Evolutionary conservation across 2,797 vertebrate species (phyloP).

Genomic region (Crypturellus tataupa): DNA sequence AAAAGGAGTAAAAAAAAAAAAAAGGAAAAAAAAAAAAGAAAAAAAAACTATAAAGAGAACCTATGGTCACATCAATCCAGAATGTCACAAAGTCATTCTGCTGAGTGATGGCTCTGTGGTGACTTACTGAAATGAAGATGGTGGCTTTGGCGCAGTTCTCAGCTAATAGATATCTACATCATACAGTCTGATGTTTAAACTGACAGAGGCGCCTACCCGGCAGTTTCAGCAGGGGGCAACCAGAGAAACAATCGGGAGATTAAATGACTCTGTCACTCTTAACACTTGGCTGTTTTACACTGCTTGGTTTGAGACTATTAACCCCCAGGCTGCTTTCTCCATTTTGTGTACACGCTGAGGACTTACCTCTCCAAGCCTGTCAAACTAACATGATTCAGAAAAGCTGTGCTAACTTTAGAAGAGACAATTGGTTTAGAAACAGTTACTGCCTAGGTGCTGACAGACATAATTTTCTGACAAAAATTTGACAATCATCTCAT

Average conservation of each 20-base stretch:
- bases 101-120: background rate
- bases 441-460: background rate
- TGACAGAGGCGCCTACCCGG: background rate
- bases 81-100: background rate
- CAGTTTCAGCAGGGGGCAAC: background rate
- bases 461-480: background rate
- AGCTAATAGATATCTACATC: background rate
- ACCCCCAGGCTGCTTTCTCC: background rate
- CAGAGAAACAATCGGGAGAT: background rate
- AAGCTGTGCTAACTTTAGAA: background rate
- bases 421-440: background rate
- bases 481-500: background rate
- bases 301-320: background rate
- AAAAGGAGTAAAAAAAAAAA: background rate
- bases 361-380: background rate
- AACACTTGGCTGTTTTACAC: background rate
- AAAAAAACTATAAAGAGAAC: background rate
- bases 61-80: background rate
- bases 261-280: background rate
- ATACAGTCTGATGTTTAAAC: background rate
- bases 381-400: background rate
- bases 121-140: background rate
- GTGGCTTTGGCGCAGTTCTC: background rate
- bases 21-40: background rate
- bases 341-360: background rate